Evolutionary conservation across 92 coral and sea anemone genomes (phyloP), one percentile per base, ranked within the genome.

Genomic region (Phenganax subtilis): DNA sequence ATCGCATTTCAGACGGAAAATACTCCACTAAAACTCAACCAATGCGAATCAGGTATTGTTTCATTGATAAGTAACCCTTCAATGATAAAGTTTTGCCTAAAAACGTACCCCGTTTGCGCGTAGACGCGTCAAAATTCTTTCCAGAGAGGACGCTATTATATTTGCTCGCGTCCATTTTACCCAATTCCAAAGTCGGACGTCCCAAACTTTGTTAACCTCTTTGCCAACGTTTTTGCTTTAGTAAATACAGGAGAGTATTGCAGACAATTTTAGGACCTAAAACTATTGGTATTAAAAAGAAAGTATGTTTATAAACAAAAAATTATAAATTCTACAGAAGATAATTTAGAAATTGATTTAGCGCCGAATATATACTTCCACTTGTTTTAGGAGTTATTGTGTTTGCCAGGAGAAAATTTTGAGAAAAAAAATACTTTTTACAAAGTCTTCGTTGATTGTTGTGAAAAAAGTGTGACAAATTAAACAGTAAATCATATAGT

Each of bases 341-440:
- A 37, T 11, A 28, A 65, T 79, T 64, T 64, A 51, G 72, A 68
- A 63, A 79, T 63, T 62, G 63, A 55, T 31, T 79, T 79, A 74
- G 73, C 83, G 83, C 83, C 83, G 83, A 63, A 79, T 29, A 31
- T 3, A 11, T 77, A 71, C 58, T 65, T 65, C 63, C 65, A 77
- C 52, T 27, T 77, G 17, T 55, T 14, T 0, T 0, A 57, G 12
- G 55, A 28, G 1, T 9, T 7, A 20, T 64, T 64, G 27, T 7
- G 9, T 17, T n/a, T n/a, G 12, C 70, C 0, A 0, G 31, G 17
- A 28, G 70, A 64, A 64, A 64, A n/a, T 64, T 64, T 20, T 37
- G 47, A 44, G 17, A 28, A 44, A n/a, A 20, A 20, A n/a, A 20
- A 20, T 20, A 20, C 17, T 28, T 64, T 58, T 59, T 6, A 61